Base-by-base conservation (phyloP, 1,140 invertebrate genomes). In the Drosophila kanapiae region DNA sequence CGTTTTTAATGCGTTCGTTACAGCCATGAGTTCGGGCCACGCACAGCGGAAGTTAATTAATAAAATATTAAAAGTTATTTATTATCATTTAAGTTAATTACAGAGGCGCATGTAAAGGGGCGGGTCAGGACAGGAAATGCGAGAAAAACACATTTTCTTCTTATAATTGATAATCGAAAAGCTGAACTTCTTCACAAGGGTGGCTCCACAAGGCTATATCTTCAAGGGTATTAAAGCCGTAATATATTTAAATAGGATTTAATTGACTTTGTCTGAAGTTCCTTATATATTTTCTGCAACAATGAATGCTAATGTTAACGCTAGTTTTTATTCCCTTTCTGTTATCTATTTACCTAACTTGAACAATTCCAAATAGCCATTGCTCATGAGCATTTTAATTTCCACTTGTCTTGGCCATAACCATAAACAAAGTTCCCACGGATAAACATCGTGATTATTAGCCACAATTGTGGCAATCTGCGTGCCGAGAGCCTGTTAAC, bases 31-130 rank as follows among this genome's bases (percentile, higher is more conserved):
- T 45, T 27, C 29, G 37, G 16, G 68, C 49, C 53, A 71, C 74
- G 70, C 80, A 64, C 78, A 84, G 27, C 85, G 85, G 85, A 90
- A 90, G 85, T 90, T 90, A 91, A 90, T 90, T 90, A 90, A 90
- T 90, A 90, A 90, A 85, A 85, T 90, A 90, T 90, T 90, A 90
- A 85, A 90, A 79, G 81, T 85, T 91, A 90, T 91, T 90, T 90
- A 90, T 90, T 90, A 85, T 85, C 78, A 90, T 85, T 88, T 88
- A 88, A 88, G 84, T 88, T 90, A 82, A 90, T 88, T 88, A 90
- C 67, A 64, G 62, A 29, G 65, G 35, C 43, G n/a, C 27, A 35
- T 43, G 54, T 11, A 23, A 54, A 70, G 27, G 59, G 47, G 53
- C 38, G 14, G 37, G 13, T 10, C 54, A 7, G 18, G 23, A 45